Evolutionary conservation across 2,113 vertebrate species (phyloP).

Genomic region (Nesoenas mayeri): DNA sequence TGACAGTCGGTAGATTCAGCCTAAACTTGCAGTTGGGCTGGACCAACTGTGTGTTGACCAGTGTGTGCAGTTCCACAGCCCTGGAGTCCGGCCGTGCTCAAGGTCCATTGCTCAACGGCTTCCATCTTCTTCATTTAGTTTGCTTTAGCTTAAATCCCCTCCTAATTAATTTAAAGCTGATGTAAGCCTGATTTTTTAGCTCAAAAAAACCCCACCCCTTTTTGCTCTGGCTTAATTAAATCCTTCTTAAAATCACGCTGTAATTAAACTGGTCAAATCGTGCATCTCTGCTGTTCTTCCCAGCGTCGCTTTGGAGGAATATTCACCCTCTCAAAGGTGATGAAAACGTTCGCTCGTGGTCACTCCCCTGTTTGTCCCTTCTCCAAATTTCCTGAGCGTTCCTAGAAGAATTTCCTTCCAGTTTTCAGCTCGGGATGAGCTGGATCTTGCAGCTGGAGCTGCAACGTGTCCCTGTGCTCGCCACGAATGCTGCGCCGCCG

Average conservation of each 20-base stretch:
- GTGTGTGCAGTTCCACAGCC: background rate
- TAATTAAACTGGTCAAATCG: background rate
- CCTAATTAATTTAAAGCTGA: background rate
- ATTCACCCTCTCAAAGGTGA: background rate
- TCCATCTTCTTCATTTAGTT: background rate
- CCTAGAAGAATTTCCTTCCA: background rate
- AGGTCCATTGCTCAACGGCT: accelerated
- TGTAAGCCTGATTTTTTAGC: background rate
- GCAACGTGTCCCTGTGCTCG: accelerated
- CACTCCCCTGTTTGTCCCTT: background rate
- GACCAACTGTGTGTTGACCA: no score
- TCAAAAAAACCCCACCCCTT: background rate
- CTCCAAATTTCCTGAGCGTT: background rate
- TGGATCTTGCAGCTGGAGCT: background rate
- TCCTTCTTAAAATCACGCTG: background rate
- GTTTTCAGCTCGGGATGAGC: accelerated
- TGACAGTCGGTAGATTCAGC: background rate
- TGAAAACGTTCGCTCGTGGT: accelerated
- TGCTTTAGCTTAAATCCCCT: background rate
- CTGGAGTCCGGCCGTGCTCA: background rate
- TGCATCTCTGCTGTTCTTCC: accelerated
- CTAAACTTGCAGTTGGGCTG: background rate
- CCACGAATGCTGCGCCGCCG: background rate
- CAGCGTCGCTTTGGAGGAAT: background rate
- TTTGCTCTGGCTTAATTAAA: background rate